phyloP scores from a whole-genome alignment of 2,888 invertebrate genomes.

The Pollenia griseotomentosa region DNA sequence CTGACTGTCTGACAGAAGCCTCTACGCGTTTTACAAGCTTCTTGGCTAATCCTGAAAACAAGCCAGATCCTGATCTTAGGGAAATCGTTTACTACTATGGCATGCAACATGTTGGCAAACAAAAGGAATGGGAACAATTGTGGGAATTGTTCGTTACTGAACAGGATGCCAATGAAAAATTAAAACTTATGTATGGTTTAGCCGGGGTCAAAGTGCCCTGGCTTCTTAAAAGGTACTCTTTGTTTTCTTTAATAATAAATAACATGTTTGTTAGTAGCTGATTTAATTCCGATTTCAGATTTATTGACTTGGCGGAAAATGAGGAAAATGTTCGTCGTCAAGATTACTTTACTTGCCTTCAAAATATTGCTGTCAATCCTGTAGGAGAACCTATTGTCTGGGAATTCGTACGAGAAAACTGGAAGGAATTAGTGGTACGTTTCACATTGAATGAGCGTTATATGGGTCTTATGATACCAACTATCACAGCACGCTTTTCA shows the following conservation, averaged over 20 bases:
- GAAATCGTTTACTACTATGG: constrained; percentile 89
- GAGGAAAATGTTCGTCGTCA: constrained; percentile 91
- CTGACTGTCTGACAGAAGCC: constrained; percentile 87
- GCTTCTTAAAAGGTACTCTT: constrained; percentile 88
- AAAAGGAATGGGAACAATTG: constrained; percentile 90
- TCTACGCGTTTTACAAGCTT: constrained; percentile 87
- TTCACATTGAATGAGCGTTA: constrained; percentile 93
- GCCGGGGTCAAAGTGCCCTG: constrained; percentile 88
- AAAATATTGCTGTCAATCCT: constrained; percentile 89
- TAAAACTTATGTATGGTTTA: constrained; percentile 89
- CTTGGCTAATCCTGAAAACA: constrained; percentile 85
- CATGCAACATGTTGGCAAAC: constrained; percentile 87
- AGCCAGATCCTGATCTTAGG: constrained; percentile 88
- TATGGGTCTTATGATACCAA: constrained; percentile 90
- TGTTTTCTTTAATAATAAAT: neutral
- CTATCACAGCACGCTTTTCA: constrained; percentile 88
- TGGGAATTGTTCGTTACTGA: constrained; percentile 90
- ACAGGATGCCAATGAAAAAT: constrained; percentile 91
- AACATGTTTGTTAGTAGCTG: too few relatives aligned
- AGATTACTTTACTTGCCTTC: constrained; percentile 91
- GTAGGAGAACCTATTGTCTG: constrained; percentile 91
- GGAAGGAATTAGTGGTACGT: constrained; percentile 89
- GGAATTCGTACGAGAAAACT: constrained; percentile 92
- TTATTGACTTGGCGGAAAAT: constrained; percentile 90
- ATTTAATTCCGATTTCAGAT: constrained; percentile 84